Conservation (phyloP, 1,140 invertebrate genomes). For the Goniozus legneri region DNA sequence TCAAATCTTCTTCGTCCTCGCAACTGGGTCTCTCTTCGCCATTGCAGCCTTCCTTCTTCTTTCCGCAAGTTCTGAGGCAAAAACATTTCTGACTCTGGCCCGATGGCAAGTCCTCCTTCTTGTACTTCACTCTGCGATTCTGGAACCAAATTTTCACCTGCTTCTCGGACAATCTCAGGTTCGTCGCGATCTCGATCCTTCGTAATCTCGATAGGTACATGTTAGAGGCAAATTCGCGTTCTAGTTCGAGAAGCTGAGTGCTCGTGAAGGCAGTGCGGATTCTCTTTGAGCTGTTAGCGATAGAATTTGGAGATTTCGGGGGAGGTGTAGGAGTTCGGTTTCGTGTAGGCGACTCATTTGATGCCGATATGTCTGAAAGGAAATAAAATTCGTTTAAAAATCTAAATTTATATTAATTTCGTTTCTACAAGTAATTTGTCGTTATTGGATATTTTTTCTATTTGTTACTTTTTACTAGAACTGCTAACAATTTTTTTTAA, state of each 20-base stretch:
- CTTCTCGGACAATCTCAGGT: constrained; percentile 84
- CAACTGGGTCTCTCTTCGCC: constrained; percentile 26
- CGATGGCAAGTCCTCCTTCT: constrained; percentile 69
- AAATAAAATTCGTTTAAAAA: constrained; percentile 15
- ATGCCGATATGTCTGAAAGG: constrained; percentile 48
- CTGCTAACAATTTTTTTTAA: no score
- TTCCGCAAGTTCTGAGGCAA: constrained; percentile 55
- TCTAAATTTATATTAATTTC: constrained; percentile 18
- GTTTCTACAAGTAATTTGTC: constrained; percentile 2
- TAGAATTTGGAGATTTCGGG: constrained; percentile 53
- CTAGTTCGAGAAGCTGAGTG: constrained; percentile 84
- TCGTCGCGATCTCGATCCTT: constrained; percentile 88
- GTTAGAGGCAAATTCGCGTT: constrained; percentile 87
- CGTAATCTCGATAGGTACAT: constrained; percentile 86
- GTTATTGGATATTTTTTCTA: no score
- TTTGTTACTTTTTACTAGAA: no score
- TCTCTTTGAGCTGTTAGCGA: constrained; percentile 63
- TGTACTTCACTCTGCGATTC: constrained; percentile 85
- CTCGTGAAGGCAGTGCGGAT: constrained; percentile 91
- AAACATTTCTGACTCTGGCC: constrained; percentile 53
- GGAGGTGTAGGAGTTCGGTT: constrained; percentile 59
- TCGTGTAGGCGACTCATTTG: constrained; percentile 48
- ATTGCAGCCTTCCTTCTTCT: constrained; percentile 57
- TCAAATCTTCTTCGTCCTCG: constrained; percentile 17
- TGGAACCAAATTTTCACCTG: constrained; percentile 97